A percentile compares a stretch with the other conserved stretches of the same genome.
phyloP scores from a whole-genome alignment of 2,797 vertebrate genomes.

The Microctenopoma stevenorrisi region DNA sequence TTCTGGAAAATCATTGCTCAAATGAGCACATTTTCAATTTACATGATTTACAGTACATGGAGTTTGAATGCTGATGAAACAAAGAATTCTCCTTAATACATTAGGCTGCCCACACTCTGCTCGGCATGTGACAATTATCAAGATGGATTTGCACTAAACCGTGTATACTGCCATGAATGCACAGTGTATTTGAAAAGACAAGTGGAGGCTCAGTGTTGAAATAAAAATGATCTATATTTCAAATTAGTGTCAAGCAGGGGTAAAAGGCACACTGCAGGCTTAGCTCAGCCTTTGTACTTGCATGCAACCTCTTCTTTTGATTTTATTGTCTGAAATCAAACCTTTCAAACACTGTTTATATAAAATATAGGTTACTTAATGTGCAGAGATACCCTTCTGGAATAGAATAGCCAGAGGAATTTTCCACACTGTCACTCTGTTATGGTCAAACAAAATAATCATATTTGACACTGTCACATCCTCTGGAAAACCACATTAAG shows the following conservation, averaged over 20 bases:
- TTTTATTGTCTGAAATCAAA: conserved; percentile 72
- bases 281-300: conserved; percentile 39
- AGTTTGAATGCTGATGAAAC: conserved; percentile 37
- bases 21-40: conserved; percentile 45
- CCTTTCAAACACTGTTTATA: conserved; percentile 77
- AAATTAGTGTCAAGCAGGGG: conserved; percentile 39
- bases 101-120: conserved; percentile 44
- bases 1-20: conserved; percentile 37
- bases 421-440: conserved; percentile 76
- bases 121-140: conserved; percentile 69
- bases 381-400: conserved; percentile 71
- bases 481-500: conserved; percentile 70
- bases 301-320: conserved; percentile 47
- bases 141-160: conserved; percentile 63
- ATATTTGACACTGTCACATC: conserved; percentile 75
- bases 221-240: conserved; percentile 66
- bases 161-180: conserved; percentile 22
- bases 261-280: conserved; percentile 42
- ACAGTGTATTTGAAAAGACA: conserved; percentile 55
- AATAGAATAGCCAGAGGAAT: conserved; percentile 72
- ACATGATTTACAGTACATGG: conserved; percentile 43
- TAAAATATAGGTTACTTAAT: conserved; percentile 73
- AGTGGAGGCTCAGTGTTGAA: conserved; percentile 35
- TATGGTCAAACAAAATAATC: conserved; percentile 67
- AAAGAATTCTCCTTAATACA: conserved; percentile 45